phyloP scores from a whole-genome alignment of 2,113 vertebrate species.

The Eptesicus fuscus region DNA sequence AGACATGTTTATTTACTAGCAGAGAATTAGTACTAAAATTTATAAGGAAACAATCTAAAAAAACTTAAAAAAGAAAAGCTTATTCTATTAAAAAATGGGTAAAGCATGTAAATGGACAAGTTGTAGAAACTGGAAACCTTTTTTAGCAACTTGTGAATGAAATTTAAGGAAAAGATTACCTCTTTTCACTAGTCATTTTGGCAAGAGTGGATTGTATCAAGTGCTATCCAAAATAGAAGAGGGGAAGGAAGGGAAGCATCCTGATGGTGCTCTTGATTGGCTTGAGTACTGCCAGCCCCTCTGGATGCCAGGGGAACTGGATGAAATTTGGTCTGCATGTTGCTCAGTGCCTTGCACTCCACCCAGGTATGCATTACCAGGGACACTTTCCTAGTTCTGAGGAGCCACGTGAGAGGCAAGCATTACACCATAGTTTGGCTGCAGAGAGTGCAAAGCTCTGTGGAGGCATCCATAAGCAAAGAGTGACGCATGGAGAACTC shows the following conservation, averaged over 20 bases:
- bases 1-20: neutral
- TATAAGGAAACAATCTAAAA: neutral
- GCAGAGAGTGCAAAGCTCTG: neutral
- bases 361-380: accelerated
- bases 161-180: neutral
- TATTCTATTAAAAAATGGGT: neutral
- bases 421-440: too few relatives aligned
- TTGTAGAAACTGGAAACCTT: neutral
- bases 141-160: neutral
- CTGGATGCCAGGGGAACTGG: too few relatives aligned
- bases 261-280: accelerated
- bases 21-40: neutral
- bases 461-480: neutral
- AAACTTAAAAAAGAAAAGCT: neutral
- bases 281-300: accelerated
- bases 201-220: neutral
- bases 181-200: neutral
- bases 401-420: neutral
- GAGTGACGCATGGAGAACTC: neutral
- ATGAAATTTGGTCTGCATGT: neutral
- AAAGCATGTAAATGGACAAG: neutral
- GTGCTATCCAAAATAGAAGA: accelerated
- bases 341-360: too few relatives aligned
- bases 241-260: too few relatives aligned
- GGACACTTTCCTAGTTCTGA: neutral